Conservation (phyloP, 2,113 vertebrate species). For the Periophthalmodon schlosseri region DNA sequence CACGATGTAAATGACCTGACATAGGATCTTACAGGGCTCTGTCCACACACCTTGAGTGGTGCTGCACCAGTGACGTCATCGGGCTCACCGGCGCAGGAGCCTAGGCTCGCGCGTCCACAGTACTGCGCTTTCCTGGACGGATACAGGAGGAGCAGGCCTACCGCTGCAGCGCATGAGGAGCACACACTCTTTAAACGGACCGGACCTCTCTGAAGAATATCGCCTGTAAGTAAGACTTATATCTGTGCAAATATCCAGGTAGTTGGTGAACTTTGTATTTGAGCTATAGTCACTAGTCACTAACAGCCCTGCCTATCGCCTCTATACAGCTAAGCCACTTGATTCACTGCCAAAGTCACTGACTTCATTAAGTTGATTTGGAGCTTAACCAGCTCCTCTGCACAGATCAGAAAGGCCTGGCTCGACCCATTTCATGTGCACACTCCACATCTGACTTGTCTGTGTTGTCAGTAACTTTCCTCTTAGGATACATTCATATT, state of each 20-base stretch:
- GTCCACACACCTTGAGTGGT: conserved; percentile 47
- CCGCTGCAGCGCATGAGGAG: conserved; percentile 37
- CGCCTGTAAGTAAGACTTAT: conserved; percentile 32
- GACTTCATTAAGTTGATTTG: conserved; percentile 8
- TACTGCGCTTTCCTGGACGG: not conserved
- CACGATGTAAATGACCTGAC: conserved; percentile 2
- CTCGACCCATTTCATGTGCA: not conserved
- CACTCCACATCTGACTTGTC: not conserved
- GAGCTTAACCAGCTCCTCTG: not conserved
- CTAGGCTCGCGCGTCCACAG: conserved; percentile 20
- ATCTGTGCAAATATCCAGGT: not conserved
- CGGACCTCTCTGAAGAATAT: conserved; percentile 23
- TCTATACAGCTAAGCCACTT: not conserved
- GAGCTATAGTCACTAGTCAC: not conserved
- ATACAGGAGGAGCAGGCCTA: conserved; percentile 11
- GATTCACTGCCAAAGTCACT: not conserved
- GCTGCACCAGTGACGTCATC: conserved; percentile 65
- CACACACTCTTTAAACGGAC: not conserved
- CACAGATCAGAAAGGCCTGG: not conserved
- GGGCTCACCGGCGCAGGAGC: conserved; percentile 45
- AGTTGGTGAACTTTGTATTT: not conserved
- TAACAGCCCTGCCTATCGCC: not conserved
- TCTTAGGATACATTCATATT: not conserved
- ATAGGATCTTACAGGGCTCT: conserved; percentile 36
- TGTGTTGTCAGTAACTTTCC: not conserved